A percentile compares a stretch with the other conserved stretches of the same genome.
phyloP scores from a whole-genome alignment of 2,888 invertebrate species.

The Orchesellides sinensis region DNA sequence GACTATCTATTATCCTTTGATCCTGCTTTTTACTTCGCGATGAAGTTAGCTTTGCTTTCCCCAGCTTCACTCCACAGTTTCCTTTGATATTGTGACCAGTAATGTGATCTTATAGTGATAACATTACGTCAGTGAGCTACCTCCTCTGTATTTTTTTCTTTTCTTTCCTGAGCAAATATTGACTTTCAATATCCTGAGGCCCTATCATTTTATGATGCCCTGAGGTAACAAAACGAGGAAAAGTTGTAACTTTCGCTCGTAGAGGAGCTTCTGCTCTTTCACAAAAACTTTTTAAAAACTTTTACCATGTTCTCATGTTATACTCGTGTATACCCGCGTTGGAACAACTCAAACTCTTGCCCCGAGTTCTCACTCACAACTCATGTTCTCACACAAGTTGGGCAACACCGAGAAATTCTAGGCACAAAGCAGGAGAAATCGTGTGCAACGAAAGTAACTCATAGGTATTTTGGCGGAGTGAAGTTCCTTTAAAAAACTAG shows the following conservation, averaged over 20 bases:
- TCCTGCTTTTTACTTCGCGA: not conserved
- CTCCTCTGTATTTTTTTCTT: conserved; percentile 34
- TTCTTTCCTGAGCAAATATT: conserved; percentile 59
- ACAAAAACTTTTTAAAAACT: conserved; percentile 30
- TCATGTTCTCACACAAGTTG: no score
- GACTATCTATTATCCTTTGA: not conserved
- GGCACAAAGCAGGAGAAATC: conserved; percentile 38
- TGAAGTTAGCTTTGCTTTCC: not conserved
- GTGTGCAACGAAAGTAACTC: conserved; percentile 39
- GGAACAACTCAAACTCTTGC: no score
- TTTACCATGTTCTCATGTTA: conserved; percentile 27
- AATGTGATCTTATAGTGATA: conserved; percentile 31
- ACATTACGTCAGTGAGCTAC: conserved; percentile 40
- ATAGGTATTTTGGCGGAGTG: conserved; percentile 21
- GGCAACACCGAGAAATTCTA: conserved; percentile 5
- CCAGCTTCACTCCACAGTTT: not conserved
- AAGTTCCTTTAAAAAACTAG: conserved; percentile 41
- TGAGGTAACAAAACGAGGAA: conserved; percentile 49
- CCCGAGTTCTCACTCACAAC: no score
- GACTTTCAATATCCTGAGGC: conserved; percentile 65
- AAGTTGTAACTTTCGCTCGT: conserved; percentile 58
- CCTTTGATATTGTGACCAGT: conserved; percentile 7
- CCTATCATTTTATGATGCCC: conserved; percentile 65
- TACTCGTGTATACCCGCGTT: no score
- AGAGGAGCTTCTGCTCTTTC: conserved; percentile 5